Base-by-base conservation (phyloP, 2,113 vertebrate species). In the Salvator merianae region DNA sequence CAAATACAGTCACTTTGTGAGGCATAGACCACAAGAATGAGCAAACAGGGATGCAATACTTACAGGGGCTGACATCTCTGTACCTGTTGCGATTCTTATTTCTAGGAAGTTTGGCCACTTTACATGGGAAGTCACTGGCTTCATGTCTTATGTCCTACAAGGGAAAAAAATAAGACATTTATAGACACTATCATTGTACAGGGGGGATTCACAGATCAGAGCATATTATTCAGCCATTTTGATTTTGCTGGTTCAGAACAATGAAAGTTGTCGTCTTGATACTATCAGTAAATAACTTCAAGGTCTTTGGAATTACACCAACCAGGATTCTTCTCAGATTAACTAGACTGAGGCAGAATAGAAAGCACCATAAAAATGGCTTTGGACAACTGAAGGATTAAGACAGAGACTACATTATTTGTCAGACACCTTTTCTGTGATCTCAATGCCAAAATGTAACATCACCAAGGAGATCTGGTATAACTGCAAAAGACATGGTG, bases 51-150 rank as follows among this genome's bases (percentile, higher is more conserved):
- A 43, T 81, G 79, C 14, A 34, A 71, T 91, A 98, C 99, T 98
- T 94, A 99, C 99, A 99, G 72, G 99, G 99, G 90, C 98, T 99
- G 93, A 99, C 99, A 89, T 99, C 99, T 97, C 99, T 96, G 97
- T 99, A 99, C 93, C 99, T 98, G 94, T 99, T 99, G 93, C 98
- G 97, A 88, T 90, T 97, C 96, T 98, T 99, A 95, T 99, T 99
- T 94, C 98, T 97, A 13, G 97, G 97, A 93, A 97, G 95, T 95
- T 98, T 99, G 91, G 99, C 98, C 93, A 98, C 93, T 96, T 96
- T 98, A 90, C 98, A 99, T 1, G 99, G 97, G 91, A 99, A 98
- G 93, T 99, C 99, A 94, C 97, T 97, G 84, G 98, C 98, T 96
- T 98, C 97, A 43, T 98, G 97, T 88, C 96, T 97, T 92, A 99